phyloP scores from a whole-genome alignment of 2,797 vertebrate species.

The Lepus townsendii region DNA sequence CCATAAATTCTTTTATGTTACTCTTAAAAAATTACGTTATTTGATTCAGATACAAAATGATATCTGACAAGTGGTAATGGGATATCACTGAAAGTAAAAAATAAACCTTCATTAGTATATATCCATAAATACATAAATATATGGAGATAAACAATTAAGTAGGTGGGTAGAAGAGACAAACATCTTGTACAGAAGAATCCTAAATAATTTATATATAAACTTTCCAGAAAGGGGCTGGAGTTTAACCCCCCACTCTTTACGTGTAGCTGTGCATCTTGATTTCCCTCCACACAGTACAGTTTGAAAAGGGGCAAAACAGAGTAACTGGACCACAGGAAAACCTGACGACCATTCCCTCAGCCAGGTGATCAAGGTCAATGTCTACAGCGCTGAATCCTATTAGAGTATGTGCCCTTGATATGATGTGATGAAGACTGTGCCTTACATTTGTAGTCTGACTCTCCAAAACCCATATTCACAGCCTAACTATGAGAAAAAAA shows the following conservation, averaged over 20 bases:
- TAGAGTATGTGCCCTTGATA: not conserved
- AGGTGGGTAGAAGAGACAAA: not conserved
- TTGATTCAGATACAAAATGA: not conserved
- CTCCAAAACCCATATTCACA: not conserved
- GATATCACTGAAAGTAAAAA: not conserved
- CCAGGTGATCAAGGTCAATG: not conserved
- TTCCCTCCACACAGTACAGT: not conserved
- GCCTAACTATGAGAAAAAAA: not conserved
- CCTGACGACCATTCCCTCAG: not conserved
- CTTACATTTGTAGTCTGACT: not conserved
- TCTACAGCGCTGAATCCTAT: not conserved
- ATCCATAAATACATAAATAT: not conserved
- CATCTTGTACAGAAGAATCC: not conserved
- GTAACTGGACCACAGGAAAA: not conserved
- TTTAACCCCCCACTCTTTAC: not conserved
- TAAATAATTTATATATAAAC: not conserved
- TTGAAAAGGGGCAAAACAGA: not conserved
- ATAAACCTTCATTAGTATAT: not conserved
- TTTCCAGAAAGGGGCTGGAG: not conserved
- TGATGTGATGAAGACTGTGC: not conserved
- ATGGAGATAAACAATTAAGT: not conserved
- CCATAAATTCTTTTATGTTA: not conserved
- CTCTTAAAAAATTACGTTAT: slow-evolving; percentile 16
- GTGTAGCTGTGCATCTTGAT: not conserved
- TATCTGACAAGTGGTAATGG: not conserved